phyloP scores from a whole-genome alignment of 2,888 invertebrate species.

The Oscheius sp. region DNA sequence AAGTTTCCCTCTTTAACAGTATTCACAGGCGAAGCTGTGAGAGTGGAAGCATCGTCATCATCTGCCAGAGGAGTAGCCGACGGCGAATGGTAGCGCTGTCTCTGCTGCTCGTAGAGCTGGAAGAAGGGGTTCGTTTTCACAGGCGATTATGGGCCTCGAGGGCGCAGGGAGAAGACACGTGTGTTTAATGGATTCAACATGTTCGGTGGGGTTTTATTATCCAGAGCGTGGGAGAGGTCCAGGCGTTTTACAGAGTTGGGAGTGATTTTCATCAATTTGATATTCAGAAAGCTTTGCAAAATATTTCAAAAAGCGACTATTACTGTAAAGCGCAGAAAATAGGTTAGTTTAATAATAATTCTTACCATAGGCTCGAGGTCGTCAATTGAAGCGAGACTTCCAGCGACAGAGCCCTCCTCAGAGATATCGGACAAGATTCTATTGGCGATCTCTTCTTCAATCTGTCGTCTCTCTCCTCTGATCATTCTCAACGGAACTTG shows the following conservation, averaged over 20 bases:
- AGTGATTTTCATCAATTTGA: neutral
- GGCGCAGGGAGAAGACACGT: constrained; percentile 11
- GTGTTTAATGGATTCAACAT: constrained; percentile 23
- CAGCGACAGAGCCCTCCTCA: constrained; percentile 68
- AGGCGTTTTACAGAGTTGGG: too few relatives aligned
- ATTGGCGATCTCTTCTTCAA: constrained; percentile 70
- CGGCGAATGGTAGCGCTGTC: constrained; percentile 16
- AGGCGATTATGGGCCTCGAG: neutral
- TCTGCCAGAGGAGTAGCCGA: constrained; percentile 40
- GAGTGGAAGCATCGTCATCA: constrained; percentile 50
- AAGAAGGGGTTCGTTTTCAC: neutral
- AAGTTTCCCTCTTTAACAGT: constrained; percentile 42
- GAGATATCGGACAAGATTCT: constrained; percentile 69
- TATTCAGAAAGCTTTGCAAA: neutral
- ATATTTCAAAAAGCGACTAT: neutral
- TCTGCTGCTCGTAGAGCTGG: constrained; percentile 15
- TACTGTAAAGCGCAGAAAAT: neutral
- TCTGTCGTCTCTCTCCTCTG: constrained; percentile 65
- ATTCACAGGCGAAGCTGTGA: constrained; percentile 48
- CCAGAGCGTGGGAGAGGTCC: too few relatives aligned
- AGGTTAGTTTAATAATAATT: neutral
- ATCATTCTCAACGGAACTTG: constrained; percentile 64
- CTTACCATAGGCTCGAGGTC: constrained; percentile 54
- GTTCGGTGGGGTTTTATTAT: neutral
- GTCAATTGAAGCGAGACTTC: constrained; percentile 60